Evolutionary conservation across 1,140 invertebrate genomes (phyloP).

Genomic region (Aethina tumida): DNA sequence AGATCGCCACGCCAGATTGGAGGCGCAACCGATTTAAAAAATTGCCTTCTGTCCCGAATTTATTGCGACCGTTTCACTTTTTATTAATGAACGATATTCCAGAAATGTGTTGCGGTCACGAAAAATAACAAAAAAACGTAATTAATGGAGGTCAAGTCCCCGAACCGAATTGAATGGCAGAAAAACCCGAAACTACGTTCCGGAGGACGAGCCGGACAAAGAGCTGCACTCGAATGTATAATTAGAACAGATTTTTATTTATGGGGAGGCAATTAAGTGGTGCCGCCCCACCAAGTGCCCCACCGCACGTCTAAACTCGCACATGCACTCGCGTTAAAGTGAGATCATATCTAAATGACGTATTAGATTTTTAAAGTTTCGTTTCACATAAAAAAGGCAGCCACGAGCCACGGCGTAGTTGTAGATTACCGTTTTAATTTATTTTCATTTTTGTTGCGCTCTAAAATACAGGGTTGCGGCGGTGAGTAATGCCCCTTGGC

Average conservation of each 20-base stretch:
- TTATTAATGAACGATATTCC: too few species aligned
- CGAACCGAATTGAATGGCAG: too few species aligned
- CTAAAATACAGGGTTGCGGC: constrained; percentile 23
- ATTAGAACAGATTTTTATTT: constrained; percentile 8
- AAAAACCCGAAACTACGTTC: too few species aligned
- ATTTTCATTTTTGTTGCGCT: constrained; percentile 28
- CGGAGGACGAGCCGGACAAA: too few species aligned
- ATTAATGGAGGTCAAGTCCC: too few species aligned
- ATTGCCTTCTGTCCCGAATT: too few species aligned
- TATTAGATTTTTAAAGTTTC: constrained; percentile 33
- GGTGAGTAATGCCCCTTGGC: constrained; percentile 19
- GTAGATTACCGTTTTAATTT: constrained; percentile 29
- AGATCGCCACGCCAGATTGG: too few species aligned
- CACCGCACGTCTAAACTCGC: constrained; percentile 10
- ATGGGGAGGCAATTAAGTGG: constrained; percentile 2
- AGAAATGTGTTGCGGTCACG: too few species aligned
- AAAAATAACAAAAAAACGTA: too few species aligned
- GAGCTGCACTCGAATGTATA: too few species aligned
- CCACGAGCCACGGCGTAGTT: constrained; percentile 23
- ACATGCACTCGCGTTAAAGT: constrained; percentile 23
- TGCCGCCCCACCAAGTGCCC: constrained; percentile 7
- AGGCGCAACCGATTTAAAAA: too few species aligned
- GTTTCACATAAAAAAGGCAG: constrained; percentile 27
- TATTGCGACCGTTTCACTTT: too few species aligned
- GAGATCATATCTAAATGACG: constrained; percentile 31